phyloP scores from a whole-genome alignment of 2,888 invertebrate species.

The Andrena flavipes region DNA sequence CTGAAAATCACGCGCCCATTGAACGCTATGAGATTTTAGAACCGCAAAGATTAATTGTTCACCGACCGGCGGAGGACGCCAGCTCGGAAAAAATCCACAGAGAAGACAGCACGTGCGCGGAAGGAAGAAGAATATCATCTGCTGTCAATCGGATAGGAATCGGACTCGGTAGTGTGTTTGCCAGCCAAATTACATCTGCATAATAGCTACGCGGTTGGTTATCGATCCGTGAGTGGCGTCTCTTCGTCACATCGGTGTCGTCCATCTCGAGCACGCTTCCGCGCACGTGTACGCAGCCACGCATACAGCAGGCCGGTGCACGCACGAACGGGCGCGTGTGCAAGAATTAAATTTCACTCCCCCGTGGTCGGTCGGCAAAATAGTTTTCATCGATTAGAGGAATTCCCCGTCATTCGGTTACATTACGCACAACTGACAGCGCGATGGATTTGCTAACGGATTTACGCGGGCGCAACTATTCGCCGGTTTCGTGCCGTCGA shows the following conservation, averaged over 20 bases:
- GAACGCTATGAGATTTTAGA: conserved; percentile 37
- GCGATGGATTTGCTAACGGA: conserved; percentile 61
- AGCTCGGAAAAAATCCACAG: conserved; percentile 22
- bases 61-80: conserved; percentile 52
- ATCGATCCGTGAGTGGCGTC: conserved; percentile 79
- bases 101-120: conserved; percentile 52
- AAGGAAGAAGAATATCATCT: conserved; percentile 71
- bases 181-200: conserved; percentile 82
- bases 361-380: conserved; percentile 63
- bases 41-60: conserved; percentile 65
- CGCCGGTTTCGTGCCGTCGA: background rate
- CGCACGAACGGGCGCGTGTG: conserved; percentile 38
- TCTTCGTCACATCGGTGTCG: conserved; percentile 76
- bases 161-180: conserved; percentile 76
- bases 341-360: conserved; percentile 70
- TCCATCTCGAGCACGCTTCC: conserved; percentile 64
- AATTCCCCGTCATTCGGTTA: conserved; percentile 57
- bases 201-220: conserved; percentile 79
- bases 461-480: conserved; percentile 49
- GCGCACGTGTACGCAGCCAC: conserved; percentile 16
- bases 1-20: conserved; percentile 22
- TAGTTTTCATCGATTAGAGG: conserved; percentile 71
- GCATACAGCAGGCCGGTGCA: conserved; percentile 34
- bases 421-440: conserved; percentile 50
- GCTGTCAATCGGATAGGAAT: conserved; percentile 75